Conservation (phyloP, 1,140 invertebrate genomes). For the Diorhabda carinulata region DNA sequence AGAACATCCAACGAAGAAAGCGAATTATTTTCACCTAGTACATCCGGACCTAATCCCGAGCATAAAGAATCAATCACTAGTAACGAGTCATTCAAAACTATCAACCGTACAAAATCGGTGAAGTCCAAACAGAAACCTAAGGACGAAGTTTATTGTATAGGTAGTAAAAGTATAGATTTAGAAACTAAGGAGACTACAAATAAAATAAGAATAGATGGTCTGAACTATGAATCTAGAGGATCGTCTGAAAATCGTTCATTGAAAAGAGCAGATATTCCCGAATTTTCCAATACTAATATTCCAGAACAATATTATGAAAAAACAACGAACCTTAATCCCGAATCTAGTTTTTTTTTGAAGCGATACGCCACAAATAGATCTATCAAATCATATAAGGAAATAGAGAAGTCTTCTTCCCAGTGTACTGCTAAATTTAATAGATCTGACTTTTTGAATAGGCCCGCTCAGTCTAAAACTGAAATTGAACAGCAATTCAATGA, state of each 20-base stretch:
- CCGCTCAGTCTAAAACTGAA: too few species aligned
- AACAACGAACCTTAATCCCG: not conserved
- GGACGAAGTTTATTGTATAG: not conserved
- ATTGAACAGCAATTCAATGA: too few species aligned
- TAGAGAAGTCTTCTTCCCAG: too few species aligned
- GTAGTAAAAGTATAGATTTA: not conserved
- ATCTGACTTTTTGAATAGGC: too few species aligned
- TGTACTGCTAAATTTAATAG: too few species aligned
- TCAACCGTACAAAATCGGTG: constrained; percentile 19
- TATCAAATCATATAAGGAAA: not conserved
- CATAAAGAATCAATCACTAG: not conserved
- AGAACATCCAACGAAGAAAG: constrained; percentile 29
- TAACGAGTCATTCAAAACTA: constrained; percentile 26
- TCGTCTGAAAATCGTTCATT: not conserved
- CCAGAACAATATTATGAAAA: not conserved
- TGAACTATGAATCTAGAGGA: not conserved
- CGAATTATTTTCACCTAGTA: constrained; percentile 9
- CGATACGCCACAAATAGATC: not conserved
- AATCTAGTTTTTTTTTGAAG: not conserved
- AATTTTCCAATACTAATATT: not conserved
- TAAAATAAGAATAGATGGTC: not conserved
- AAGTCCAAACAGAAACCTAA: not conserved
- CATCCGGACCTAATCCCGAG: not conserved
- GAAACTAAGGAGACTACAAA: not conserved
- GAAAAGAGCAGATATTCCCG: not conserved